Base-by-base conservation (phyloP, 2,113 vertebrate genomes). In the Nanorana parkeri region DNA sequence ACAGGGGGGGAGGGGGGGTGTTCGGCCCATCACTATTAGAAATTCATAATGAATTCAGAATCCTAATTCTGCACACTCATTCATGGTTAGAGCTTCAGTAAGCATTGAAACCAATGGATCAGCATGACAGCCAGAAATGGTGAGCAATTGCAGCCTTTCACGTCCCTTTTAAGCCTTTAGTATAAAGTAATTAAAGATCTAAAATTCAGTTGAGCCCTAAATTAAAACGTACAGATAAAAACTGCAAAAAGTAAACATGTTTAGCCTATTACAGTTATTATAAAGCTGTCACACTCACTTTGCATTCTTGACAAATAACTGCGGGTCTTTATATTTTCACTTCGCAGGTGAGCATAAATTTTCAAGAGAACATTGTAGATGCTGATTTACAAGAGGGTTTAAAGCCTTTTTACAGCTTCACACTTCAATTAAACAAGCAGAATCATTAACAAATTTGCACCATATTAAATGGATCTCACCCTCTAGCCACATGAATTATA, bases 341-440 rank as follows among this genome's bases (percentile, higher is more conserved):
- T 61, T 32, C 61, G 55, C 72, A 75, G 72, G 55, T 75, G 56
- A 60, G 36, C 29, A 61, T 75, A 75, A 60, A 75, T 65, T 77
- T 60, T 58, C 56, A 60, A 19, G 66, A 69, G 56, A 72, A 61
- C 28, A 69, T 69, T 68, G 66, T 67, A 80, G 54, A 60, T 66
- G 21, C 63, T 71, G 55, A 80, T 80, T 79, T 63, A 80, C 64
- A 68, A 58, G 77, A 68, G 15, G 21, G 67, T 71, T 71, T 61
- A 26, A 71, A 68, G 56, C 28, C 29, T 71, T 23, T 71, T 61
- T 80, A 63, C 55, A 58, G 52, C 54, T 80, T 71, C 61, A 55
- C 63, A 55, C 63, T 66, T 55, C 63, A 65, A 65, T 66, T 78
- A 66, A 78, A 54, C 61, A 78, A 55, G 61, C 61, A 16, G 17